Conservation (phyloP, 2,888 invertebrate genomes). For the Liopterus haemorrhoidalis region DNA sequence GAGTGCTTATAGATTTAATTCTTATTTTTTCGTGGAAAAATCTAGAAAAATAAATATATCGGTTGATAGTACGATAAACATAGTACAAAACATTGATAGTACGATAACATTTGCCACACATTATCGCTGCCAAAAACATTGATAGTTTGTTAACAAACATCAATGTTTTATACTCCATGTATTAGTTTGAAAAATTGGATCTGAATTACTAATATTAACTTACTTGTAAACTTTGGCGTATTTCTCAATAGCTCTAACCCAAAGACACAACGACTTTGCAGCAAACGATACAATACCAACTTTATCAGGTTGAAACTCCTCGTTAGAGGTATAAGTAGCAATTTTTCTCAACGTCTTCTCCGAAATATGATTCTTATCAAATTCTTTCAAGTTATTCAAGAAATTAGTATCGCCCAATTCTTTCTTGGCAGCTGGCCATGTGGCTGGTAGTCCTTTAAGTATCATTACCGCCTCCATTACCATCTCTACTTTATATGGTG, state of each 20-base stretch:
- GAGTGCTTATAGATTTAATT: no score
- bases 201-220: no score
- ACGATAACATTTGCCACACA: no score
- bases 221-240: conserved; percentile 83
- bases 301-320: conserved; percentile 82
- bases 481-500: conserved; percentile 82
- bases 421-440: conserved; percentile 82
- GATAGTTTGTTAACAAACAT: no score
- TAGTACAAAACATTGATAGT: no score
- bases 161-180: no score
- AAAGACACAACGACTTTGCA: conserved; percentile 81
- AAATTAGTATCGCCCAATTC: conserved; percentile 79
- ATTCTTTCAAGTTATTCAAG: conserved; percentile 69
- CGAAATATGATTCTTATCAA: conserved; percentile 82
- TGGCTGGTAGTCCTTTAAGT: conserved; percentile 67
- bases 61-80: no score
- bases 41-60: no score
- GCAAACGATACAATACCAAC: conserved; percentile 79
- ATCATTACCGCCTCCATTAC: conserved; percentile 88
- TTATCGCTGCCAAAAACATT: no score
- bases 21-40: no score
- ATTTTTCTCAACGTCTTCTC: conserved; percentile 79
- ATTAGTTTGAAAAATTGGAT: no score
- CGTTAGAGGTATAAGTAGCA: conserved; percentile 68
- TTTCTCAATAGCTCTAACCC: conserved; percentile 88